These are phyloP conservation scores for Lepidonotus clava DNA, from an alignment of 2,888 invertebrate genomes.

Conservation along the genomic window DNA sequence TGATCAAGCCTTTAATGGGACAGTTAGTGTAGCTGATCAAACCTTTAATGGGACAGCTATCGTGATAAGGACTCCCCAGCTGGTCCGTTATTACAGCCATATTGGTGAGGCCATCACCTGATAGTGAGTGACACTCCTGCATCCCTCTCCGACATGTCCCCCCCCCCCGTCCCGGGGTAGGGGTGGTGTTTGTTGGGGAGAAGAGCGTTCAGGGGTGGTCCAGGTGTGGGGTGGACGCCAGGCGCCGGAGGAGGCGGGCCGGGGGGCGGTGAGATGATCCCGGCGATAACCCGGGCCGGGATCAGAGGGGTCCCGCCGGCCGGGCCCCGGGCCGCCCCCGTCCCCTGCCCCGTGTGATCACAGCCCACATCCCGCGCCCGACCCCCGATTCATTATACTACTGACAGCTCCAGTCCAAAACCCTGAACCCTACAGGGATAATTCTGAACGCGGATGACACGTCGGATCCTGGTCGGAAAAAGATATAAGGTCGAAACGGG, in stretches of 20 bases:
- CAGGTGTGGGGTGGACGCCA: too few relatives aligned
- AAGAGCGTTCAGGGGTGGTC: too few relatives aligned
- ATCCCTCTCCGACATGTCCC: neutral
- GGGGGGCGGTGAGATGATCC: neutral
- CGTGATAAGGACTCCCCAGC: constrained; percentile 7
- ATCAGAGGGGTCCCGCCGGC: neutral
- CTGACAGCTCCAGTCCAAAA: neutral
- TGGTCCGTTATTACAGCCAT: neutral
- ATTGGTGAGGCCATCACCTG: neutral
- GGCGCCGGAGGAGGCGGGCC: too few relatives aligned
- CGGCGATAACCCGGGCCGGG: constrained; percentile 10
- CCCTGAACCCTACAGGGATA: neutral
- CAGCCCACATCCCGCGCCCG: neutral
- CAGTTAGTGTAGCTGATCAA: neutral
- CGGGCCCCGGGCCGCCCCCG: neutral
- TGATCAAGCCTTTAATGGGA: neutral
- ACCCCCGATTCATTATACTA: neutral
- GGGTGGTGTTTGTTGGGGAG: too few relatives aligned
- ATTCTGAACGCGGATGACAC: too few relatives aligned
- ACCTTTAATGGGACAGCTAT: neutral
- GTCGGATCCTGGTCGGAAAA: too few relatives aligned
- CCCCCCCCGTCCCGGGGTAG: neutral
- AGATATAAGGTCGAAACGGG: too few relatives aligned
- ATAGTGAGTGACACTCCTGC: neutral
- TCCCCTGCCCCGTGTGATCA: neutral